A percentile compares a stretch with the other conserved stretches of the same genome.
Conservation (phyloP, 2,888 invertebrate species). For the Plagodis dolabraria region DNA sequence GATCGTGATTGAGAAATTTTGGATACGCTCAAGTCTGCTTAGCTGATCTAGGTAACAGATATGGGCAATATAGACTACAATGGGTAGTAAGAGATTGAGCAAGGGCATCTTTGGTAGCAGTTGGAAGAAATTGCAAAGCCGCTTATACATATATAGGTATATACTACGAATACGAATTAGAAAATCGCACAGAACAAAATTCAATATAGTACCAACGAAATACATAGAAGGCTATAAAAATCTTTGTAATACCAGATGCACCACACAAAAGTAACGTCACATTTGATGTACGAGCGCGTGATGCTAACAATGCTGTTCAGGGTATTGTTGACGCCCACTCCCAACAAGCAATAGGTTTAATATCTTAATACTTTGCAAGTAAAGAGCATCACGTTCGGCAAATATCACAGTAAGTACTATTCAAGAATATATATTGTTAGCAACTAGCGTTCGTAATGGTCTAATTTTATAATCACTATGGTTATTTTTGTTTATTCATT, state of each 20-base stretch:
- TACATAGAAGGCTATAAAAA: conserved; percentile 14
- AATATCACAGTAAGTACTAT: conserved; percentile 37
- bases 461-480: too few relatives aligned
- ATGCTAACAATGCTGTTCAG: conserved; percentile 59
- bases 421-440: too few relatives aligned
- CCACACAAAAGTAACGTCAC: conserved; percentile 51
- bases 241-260: conserved; percentile 25
- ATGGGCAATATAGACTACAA: background rate
- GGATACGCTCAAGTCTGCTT: conserved; percentile 57
- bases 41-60: conserved; percentile 7
- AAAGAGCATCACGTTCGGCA: conserved; percentile 62
- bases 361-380: conserved; percentile 55
- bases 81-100: too few relatives aligned
- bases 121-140: too few relatives aligned
- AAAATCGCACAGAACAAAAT: too few relatives aligned
- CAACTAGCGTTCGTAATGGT: too few relatives aligned
- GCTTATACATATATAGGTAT: too few relatives aligned
- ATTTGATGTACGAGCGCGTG: conserved; percentile 66
- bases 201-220: background rate
- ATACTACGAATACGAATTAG: too few relatives aligned
- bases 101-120: too few relatives aligned
- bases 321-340: conserved; percentile 47
- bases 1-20: too few relatives aligned
- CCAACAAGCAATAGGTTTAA: conserved; percentile 48
- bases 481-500: too few relatives aligned